A percentile compares a stretch with the other conserved stretches of the same genome.
phyloP scores from a whole-genome alignment of 2,888 invertebrate species.

The Andrena bucephala region DNA sequence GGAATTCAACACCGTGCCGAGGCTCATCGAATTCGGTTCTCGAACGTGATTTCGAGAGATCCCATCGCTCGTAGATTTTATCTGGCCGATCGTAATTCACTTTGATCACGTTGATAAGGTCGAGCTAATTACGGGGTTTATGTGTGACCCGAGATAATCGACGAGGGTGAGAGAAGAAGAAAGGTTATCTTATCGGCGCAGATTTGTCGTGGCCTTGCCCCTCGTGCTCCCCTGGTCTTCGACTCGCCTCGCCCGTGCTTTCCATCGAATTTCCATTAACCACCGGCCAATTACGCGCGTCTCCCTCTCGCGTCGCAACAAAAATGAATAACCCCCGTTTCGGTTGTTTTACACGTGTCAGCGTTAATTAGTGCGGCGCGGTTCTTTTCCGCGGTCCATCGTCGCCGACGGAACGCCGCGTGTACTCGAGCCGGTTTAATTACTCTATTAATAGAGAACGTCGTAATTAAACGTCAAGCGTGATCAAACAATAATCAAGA shows the following conservation, averaged over 20 bases:
- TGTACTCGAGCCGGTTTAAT: slow-evolving; percentile 51
- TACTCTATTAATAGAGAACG: slow-evolving; percentile 39
- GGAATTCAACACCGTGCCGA: too few species aligned
- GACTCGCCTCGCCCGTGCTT: not conserved
- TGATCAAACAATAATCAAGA: slow-evolving; percentile 6
- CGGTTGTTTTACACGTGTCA: slow-evolving; percentile 18
- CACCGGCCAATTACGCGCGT: slow-evolving; percentile 40
- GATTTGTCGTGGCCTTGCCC: slow-evolving; percentile 45
- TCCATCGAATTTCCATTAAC: slow-evolving; percentile 52
- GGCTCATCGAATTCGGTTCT: not conserved
- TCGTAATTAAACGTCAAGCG: slow-evolving; percentile 53
- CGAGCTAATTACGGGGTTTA: slow-evolving; percentile 42
- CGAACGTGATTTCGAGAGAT: not conserved
- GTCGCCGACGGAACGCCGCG: not conserved
- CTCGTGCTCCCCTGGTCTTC: slow-evolving; percentile 5
- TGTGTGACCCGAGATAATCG: slow-evolving; percentile 45
- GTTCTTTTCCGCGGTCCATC: slow-evolving; percentile 16
- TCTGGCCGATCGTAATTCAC: slow-evolving; percentile 31
- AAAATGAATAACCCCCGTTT: slow-evolving; percentile 26
- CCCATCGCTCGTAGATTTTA: slow-evolving; percentile 25
- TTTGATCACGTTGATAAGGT: slow-evolving; percentile 39
- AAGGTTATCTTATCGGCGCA: slow-evolving; percentile 54
- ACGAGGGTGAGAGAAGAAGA: slow-evolving; percentile 5
- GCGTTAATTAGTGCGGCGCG: slow-evolving; percentile 58
- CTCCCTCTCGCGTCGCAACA: slow-evolving; percentile 14